A percentile compares a stretch with the other conserved stretches of the same genome.
Conservation (phyloP, 1,140 invertebrate genomes). For the Goniozus legneri region DNA sequence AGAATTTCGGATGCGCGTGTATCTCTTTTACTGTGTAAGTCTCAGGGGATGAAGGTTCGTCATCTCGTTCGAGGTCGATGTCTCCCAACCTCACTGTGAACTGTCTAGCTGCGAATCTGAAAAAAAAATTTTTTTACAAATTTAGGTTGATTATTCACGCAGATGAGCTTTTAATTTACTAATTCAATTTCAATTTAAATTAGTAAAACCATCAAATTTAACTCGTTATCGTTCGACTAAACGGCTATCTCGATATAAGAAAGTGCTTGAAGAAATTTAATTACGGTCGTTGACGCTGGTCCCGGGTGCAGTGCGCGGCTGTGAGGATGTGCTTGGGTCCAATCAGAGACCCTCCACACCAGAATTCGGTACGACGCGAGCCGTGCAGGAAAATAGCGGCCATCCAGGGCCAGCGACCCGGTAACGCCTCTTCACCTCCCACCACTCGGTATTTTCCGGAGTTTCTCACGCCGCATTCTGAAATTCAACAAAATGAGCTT, state of each 20-base stretch:
- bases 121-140: constrained; percentile 5
- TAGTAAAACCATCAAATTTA: too few relatives aligned
- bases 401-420: constrained; percentile 91
- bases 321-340: constrained; percentile 78
- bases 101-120: constrained; percentile 78
- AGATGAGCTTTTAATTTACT: too few relatives aligned
- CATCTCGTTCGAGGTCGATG: constrained; percentile 76
- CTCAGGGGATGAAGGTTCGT: constrained; percentile 75
- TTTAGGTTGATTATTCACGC: too few relatives aligned
- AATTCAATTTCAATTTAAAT: too few relatives aligned
- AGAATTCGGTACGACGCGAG: constrained; percentile 82
- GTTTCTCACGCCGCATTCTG: constrained; percentile 79
- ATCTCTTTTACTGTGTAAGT: constrained; percentile 75
- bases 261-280: constrained; percentile 30
- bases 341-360: constrained; percentile 89
- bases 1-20: constrained; percentile 76
- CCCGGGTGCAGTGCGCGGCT: constrained; percentile 87
- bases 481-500: constrained; percentile 5
- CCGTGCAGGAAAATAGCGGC: constrained; percentile 88
- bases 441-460: constrained; percentile 81
- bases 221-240: too few relatives aligned
- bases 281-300: constrained; percentile 83
- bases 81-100: constrained; percentile 87
- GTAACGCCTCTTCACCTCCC: constrained; percentile 78
- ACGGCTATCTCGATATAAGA: too few relatives aligned